Base-by-base conservation (phyloP, 2,888 invertebrate species). In the Myathropa florea region DNA sequence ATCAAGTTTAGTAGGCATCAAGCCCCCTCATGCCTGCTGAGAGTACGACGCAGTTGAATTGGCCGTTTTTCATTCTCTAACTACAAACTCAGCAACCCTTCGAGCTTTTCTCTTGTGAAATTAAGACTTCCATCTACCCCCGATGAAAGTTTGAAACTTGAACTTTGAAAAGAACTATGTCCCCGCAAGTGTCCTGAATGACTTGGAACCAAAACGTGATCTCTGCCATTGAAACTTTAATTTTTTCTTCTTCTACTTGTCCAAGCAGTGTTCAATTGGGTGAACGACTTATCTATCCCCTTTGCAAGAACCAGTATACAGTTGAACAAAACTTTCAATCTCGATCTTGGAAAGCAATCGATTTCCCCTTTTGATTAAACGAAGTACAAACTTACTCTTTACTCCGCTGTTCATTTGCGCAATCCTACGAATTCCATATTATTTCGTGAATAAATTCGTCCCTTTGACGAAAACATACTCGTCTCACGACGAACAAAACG, bases 371-470 rank as follows among this genome's bases (percentile, higher is more conserved):
- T 60, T 75, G 65, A 68, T 70, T 75, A 46, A 68, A 63, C 61
- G 67, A 63, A 28, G 61, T 26, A 63, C 61, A 61, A 65, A 67
- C 60, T 39, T 53, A 33, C 30, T 65, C 59, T 24, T 72, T 39
- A 30, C 39, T 12, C 46, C 21, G 24, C 24, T 57, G 63, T 70
- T 71, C 64, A 71, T 72, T 79, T 72, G 26, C 10, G 53, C 26
- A 60, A 18, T 39, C 26, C 65, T 26, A 65, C 65, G 72, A 67
- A 30, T 72, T 36, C 30, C 39, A 33, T 72, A 65, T 71, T 79
- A 65, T 72, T 79, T 79, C 46, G 39, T 71, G 55, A 78, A 63
- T 33, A 72, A 59, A 30, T 78, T 72, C 30, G 72, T 83, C 72
- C 72, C 78, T 70, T 64, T 73, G 30, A 73, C 36, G 80, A 23